Evolutionary conservation across 1,140 invertebrate species (phyloP).

Genomic region (Bombus pascuorum): DNA sequence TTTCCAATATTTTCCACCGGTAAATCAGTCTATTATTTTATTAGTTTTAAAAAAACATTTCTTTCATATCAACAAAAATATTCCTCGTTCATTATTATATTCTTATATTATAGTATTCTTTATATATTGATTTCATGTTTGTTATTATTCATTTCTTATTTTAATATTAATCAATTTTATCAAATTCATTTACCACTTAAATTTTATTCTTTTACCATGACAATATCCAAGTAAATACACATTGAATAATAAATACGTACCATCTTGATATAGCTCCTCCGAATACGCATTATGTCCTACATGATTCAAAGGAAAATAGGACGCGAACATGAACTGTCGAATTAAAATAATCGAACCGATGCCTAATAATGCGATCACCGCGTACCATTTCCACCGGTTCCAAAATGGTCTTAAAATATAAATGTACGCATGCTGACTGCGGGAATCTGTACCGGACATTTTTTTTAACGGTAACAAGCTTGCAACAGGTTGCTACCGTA

Average conservation of each 20-base stretch:
- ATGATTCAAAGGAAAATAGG: too few species aligned
- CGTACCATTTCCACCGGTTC: neutral
- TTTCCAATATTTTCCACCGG: neutral
- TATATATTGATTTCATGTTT: too few species aligned
- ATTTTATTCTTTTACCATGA: neutral
- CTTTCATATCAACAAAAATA: too few species aligned
- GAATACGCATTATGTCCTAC: neutral
- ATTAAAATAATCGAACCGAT: neutral
- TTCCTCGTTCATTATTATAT: too few species aligned
- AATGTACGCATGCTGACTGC: neutral
- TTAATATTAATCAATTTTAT: neutral
- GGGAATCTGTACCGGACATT: neutral
- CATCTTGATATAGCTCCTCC: neutral
- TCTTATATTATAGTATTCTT: too few species aligned
- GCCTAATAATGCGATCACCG: neutral
- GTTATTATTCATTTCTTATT: too few species aligned
- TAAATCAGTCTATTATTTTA: neutral
- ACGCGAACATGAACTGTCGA: neutral
- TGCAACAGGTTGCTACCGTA: slow-evolving; percentile 2
- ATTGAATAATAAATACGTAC: slow-evolving; percentile 1
- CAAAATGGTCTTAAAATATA: neutral
- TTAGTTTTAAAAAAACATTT: neutral
- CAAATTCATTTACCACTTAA: neutral
- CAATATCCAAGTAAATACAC: neutral
- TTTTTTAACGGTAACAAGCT: neutral